A percentile compares a stretch with the other conserved stretches of the same genome.
Evolutionary conservation across 2,797 vertebrate genomes (phyloP).

Genomic region (Pseudochaenichthys georgianus): DNA sequence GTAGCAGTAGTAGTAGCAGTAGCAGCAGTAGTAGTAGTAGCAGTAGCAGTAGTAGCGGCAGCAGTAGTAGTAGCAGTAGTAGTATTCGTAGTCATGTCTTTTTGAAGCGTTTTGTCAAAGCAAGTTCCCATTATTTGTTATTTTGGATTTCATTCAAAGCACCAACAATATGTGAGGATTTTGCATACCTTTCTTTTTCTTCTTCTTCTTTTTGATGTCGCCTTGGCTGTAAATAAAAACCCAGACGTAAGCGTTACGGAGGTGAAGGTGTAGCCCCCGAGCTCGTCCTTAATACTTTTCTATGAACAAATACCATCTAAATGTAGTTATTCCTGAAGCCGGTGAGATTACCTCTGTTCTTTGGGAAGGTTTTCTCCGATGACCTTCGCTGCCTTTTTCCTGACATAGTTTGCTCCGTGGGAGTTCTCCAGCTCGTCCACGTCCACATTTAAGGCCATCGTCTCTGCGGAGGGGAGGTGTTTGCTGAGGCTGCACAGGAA

Average conservation of each 20-base stretch:
- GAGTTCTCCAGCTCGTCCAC: slow-evolving; percentile 98
- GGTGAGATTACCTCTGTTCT: slow-evolving; percentile 87
- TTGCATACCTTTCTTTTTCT: slow-evolving; percentile 94
- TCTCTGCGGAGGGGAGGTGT: slow-evolving; percentile 94
- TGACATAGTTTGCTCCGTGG: slow-evolving; percentile 93
- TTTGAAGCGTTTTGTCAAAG: no score
- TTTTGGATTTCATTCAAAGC: no score
- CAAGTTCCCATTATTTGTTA: no score
- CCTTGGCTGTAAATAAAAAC: slow-evolving; percentile 86
- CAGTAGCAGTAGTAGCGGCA: no score
- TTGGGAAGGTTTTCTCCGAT: slow-evolving; percentile 90
- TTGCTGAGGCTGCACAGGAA: slow-evolving; percentile 91
- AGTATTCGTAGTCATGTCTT: no score
- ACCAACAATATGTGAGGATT: not conserved
- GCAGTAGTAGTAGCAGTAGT: no score
- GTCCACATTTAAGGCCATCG: slow-evolving; percentile 95
- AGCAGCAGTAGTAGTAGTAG: no score
- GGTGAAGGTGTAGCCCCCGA: no score
- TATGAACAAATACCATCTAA: not conserved
- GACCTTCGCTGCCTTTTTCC: slow-evolving; percentile 95
- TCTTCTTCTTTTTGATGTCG: slow-evolving; percentile 96
- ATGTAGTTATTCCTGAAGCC: not conserved
- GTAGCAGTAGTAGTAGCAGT: no score
- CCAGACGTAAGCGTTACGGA: not conserved
- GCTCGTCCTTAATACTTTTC: not conserved